These are phyloP conservation scores for Nomia melanderi DNA, from an alignment of 1,140 invertebrate species.

Conservation along the genomic window DNA sequence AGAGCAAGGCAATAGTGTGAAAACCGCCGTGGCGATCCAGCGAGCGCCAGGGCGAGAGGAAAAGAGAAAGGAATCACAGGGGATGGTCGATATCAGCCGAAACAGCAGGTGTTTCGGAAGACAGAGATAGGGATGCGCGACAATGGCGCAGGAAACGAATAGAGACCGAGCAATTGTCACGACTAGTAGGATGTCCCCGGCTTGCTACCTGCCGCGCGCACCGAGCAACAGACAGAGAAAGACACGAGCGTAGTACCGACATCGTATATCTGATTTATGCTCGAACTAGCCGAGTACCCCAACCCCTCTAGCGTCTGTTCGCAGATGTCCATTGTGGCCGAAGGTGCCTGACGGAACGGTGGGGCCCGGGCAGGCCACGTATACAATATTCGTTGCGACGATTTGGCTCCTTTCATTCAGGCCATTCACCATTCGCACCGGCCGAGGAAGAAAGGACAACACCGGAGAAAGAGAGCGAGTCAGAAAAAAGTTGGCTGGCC, in stretches of 20 bases:
- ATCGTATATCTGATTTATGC: slow-evolving; percentile 51
- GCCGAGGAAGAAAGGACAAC: too few relatives aligned
- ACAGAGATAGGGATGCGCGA: slow-evolving; percentile 22
- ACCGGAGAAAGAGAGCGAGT: too few relatives aligned
- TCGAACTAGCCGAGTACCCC: slow-evolving; percentile 20
- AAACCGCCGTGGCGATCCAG: not conserved
- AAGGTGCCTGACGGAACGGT: slow-evolving; percentile 18
- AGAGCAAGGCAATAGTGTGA: too few relatives aligned
- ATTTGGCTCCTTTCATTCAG: slow-evolving; percentile 50
- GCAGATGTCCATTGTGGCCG: slow-evolving; percentile 42
- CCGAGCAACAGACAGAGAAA: too few relatives aligned
- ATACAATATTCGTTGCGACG: slow-evolving; percentile 53
- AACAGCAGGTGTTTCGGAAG: slow-evolving; percentile 45
- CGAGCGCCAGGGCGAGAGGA: not conserved
- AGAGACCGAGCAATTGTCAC: slow-evolving; percentile 33
- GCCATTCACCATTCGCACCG: slow-evolving; percentile 16
- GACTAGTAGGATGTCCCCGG: slow-evolving; percentile 5
- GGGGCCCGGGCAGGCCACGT: not conserved
- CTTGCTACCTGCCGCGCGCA: slow-evolving; percentile 43
- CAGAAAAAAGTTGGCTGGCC: too few relatives aligned
- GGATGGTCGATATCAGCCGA: not conserved
- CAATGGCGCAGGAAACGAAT: slow-evolving; percentile 32
- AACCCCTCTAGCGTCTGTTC: slow-evolving; percentile 19
- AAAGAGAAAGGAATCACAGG: not conserved
- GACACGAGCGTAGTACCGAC: slow-evolving; percentile 4